phyloP scores from a whole-genome alignment of 2,888 invertebrate genomes.

The Meganola albula region DNA sequence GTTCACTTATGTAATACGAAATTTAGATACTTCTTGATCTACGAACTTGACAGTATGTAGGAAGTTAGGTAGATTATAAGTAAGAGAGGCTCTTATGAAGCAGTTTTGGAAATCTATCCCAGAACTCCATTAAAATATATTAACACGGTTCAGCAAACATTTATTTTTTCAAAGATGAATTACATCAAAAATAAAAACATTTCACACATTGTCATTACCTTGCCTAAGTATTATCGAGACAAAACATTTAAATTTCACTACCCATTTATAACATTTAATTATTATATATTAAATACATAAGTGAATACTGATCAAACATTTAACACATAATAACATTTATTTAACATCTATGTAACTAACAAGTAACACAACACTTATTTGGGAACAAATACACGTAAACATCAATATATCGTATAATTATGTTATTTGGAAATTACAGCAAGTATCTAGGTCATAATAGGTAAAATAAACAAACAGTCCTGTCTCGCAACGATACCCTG shows the following conservation, averaged over 20 bases:
- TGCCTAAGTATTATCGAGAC: conserved; percentile 50
- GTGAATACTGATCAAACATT: conserved; percentile 68
- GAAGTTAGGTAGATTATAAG: too few species aligned
- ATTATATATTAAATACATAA: conserved; percentile 51
- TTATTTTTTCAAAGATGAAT: conserved; percentile 60
- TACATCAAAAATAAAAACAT: conserved; percentile 61
- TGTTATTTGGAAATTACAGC: conserved; percentile 37
- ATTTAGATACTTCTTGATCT: too few species aligned
- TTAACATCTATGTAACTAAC: conserved; percentile 46
- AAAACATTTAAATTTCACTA: conserved; percentile 59
- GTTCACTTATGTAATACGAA: too few species aligned
- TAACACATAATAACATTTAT: conserved; percentile 60
- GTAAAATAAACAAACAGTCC: conserved; percentile 31
- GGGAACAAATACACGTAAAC: conserved; percentile 37
- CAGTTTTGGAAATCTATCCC: too few species aligned
- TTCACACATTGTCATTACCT: conserved; percentile 41
- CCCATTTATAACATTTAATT: conserved; percentile 57
- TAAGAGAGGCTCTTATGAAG: too few species aligned
- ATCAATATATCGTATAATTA: conserved; percentile 24
- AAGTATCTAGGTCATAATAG: conserved; percentile 40
- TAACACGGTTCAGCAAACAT: conserved; percentile 34
- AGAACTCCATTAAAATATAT: neutral
- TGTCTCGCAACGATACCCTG: conserved; percentile 64
- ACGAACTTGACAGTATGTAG: too few species aligned
- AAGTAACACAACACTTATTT: conserved; percentile 63